phyloP scores from a whole-genome alignment of 2,888 invertebrate genomes.

The Digitonthophagus gazella region DNA sequence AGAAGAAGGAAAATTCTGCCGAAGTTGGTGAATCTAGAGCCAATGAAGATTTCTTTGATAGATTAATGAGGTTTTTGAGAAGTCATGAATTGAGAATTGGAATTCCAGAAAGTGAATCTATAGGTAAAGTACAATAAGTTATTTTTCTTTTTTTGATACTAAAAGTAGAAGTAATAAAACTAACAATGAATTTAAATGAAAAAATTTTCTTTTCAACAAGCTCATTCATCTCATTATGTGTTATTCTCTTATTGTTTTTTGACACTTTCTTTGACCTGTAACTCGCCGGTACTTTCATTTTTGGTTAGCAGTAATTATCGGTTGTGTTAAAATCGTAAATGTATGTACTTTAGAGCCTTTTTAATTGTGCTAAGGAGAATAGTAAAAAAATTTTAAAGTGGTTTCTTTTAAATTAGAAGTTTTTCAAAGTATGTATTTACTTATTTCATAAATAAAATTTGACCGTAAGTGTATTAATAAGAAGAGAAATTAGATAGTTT shows the following conservation, averaged over 20 bases:
- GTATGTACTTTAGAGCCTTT: background rate
- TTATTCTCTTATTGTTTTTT: background rate
- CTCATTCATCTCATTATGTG: background rate
- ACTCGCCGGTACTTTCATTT: background rate
- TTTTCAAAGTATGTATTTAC: no score
- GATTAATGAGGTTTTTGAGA: constrained; percentile 52
- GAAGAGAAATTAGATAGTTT: no score
- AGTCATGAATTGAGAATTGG: constrained; percentile 53
- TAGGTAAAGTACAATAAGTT: constrained; percentile 22
- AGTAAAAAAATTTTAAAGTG: no score
- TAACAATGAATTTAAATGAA: no score
- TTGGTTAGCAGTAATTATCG: background rate
- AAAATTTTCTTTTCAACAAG: background rate
- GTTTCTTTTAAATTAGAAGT: no score
- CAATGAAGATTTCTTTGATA: constrained; percentile 51
- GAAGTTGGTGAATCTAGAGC: constrained; percentile 38
- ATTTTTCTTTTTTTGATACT: no score
- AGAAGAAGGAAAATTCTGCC: constrained; percentile 46
- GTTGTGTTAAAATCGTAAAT: background rate
- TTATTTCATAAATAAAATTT: no score
- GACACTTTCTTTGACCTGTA: background rate
- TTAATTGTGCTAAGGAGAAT: no score
- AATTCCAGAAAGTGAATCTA: constrained; percentile 45
- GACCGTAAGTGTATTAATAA: no score
- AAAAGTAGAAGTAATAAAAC: no score